Evolutionary conservation across 2,113 vertebrate species (phyloP).

Genomic region (Pantherophis guttatus): DNA sequence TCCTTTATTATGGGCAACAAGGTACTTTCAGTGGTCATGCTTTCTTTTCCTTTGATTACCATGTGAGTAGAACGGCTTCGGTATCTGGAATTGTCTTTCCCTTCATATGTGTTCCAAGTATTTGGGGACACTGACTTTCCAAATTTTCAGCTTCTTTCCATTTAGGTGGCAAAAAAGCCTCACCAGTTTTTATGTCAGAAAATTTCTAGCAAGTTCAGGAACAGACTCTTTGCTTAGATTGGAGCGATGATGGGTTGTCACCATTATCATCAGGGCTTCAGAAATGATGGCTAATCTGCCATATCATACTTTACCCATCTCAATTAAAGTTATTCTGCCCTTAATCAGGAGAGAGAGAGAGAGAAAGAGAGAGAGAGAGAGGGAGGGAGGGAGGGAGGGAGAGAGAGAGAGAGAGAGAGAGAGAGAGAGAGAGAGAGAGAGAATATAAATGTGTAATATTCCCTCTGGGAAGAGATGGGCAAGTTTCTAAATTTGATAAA

Average conservation of each 20-base stretch:
- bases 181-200: background rate
- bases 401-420: too few relatives aligned
- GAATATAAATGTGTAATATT: background rate
- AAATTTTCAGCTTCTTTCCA: background rate
- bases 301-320: background rate
- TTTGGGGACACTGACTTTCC: background rate
- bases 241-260: background rate
- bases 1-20: background rate
- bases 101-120: background rate
- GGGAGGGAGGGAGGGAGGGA: too few relatives aligned
- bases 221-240: background rate
- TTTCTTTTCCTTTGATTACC: background rate
- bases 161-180: background rate
- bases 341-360: background rate
- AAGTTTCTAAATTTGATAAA: background rate
- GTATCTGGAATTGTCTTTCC: background rate
- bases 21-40: background rate
- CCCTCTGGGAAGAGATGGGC: background rate
- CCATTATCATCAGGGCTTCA: background rate
- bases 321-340: background rate
- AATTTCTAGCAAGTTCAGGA: background rate
- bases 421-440: too few relatives aligned
- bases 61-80: background rate
- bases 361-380: accelerated
- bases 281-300: background rate